A percentile compares a stretch with the other conserved stretches of the same genome.
Conservation (phyloP, 2,113 vertebrate species). For the Morone chrysops region DNA sequence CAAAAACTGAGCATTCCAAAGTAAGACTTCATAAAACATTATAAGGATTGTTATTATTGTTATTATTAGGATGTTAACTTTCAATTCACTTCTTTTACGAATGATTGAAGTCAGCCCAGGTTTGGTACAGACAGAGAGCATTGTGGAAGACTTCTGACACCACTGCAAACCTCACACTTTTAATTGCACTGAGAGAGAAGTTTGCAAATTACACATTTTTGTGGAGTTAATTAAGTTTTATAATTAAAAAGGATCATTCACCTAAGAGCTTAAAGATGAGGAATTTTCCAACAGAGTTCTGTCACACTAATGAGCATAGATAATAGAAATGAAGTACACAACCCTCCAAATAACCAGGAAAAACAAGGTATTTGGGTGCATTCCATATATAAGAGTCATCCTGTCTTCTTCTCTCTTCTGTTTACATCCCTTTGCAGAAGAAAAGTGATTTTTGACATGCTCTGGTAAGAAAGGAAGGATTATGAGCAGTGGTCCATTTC, state of each 20-base stretch:
- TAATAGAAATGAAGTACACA: constrained; percentile 15
- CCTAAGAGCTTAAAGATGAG: constrained; percentile 17
- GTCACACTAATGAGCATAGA: constrained; percentile 27
- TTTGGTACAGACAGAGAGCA: neutral
- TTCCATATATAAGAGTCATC: neutral
- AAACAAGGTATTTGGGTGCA: constrained; percentile 7
- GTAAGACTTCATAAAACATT: neutral
- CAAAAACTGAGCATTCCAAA: neutral
- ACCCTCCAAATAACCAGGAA: constrained; percentile 3
- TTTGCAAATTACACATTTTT: constrained; percentile 33
- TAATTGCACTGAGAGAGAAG: constrained; percentile 30
- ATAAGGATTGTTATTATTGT: neutral
- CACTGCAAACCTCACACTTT: constrained; percentile 21
- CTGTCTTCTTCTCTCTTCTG: constrained; percentile 10
- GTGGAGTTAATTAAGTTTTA: constrained; percentile 36
- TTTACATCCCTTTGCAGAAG: constrained; percentile 38
- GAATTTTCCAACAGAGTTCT: neutral
- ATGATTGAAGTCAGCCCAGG: neutral
- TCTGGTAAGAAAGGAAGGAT: constrained; percentile 17
- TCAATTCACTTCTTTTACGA: neutral
- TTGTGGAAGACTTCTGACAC: neutral
- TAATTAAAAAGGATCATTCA: constrained; percentile 32
- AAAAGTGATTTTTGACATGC: constrained; percentile 15
- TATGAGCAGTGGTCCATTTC: constrained; percentile 47
- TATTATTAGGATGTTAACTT: neutral